Evolutionary conservation across 2,888 invertebrate genomes (phyloP).

Genomic region (Hypolimnas misippus): DNA sequence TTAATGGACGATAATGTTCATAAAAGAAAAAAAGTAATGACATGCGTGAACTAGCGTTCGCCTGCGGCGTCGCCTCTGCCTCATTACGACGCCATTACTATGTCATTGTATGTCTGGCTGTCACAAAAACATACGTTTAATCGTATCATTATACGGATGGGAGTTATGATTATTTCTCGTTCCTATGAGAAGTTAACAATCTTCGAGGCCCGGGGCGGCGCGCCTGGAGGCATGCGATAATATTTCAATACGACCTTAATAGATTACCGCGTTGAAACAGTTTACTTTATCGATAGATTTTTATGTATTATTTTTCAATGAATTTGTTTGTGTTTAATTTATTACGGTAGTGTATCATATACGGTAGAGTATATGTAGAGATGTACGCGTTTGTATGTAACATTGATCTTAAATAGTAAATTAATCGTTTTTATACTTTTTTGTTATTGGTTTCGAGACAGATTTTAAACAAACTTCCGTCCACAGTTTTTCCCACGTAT

Average conservation of each 20-base stretch:
- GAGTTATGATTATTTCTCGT: conserved; percentile 27
- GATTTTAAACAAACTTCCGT: no score
- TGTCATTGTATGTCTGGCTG: conserved; percentile 52
- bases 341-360: no score
- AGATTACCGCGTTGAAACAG: conserved; percentile 6
- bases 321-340: no score
- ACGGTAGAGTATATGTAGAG: no score
- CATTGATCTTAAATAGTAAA: no score
- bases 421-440: no score
- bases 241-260: conserved; percentile 19
- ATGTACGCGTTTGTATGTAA: no score
- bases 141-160: conserved; percentile 18
- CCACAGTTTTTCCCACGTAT: no score
- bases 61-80: conserved; percentile 45
- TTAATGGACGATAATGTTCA: conserved; percentile 22
- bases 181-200: conserved; percentile 23
- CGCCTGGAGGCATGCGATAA: conserved; percentile 13
- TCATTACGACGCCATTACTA: conserved; percentile 54
- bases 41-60: conserved; percentile 35
- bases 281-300: conserved; percentile 11
- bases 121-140: conserved; percentile 38
- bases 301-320: neutral
- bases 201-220: conserved; percentile 16
- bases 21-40: conserved; percentile 32
- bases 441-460: no score